Conservation (phyloP, 92 coral and sea anemone species). For the Actinostola sp. region DNA sequence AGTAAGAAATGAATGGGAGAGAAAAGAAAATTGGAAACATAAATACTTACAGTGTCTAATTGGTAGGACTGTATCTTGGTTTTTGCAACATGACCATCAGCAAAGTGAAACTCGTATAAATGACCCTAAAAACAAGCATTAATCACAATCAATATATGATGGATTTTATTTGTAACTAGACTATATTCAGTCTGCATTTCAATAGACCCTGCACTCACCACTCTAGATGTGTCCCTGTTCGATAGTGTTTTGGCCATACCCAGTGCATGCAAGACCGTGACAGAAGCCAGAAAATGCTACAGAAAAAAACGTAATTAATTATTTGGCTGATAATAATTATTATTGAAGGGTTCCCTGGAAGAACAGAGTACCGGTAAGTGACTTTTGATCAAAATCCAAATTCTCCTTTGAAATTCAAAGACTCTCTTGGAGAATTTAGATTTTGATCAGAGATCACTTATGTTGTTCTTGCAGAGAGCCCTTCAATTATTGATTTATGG, state of each 20-base stretch:
- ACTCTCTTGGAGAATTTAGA: too few species aligned
- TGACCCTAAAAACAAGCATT: slow-evolving; percentile 87
- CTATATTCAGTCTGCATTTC: not conserved
- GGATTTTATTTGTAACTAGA: too few species aligned
- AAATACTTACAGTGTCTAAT: slow-evolving; percentile 72
- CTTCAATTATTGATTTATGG: too few species aligned
- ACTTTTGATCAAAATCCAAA: too few species aligned
- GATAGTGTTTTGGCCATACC: slow-evolving; percentile 73
- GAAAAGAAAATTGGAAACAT: not conserved
- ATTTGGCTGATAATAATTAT: too few species aligned
- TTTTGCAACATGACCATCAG: slow-evolving; percentile 67
- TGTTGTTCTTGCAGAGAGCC: too few species aligned
- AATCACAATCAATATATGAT: too few species aligned
- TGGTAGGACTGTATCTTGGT: slow-evolving; percentile 84
- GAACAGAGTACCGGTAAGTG: too few species aligned
- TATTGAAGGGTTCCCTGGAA: not conserved
- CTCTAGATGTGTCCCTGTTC: slow-evolving; percentile 79
- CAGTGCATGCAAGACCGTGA: slow-evolving; percentile 72
- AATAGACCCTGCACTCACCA: slow-evolving; percentile 51
- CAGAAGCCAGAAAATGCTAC: slow-evolving; percentile 85
- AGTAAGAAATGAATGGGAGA: not conserved
- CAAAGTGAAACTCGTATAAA: slow-evolving; percentile 76
- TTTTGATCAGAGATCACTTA: too few species aligned
- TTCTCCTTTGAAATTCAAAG: too few species aligned
- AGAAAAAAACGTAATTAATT: not conserved